Base-by-base conservation (phyloP, 2,113 vertebrate species). In the Corvus moneduloides region DNA sequence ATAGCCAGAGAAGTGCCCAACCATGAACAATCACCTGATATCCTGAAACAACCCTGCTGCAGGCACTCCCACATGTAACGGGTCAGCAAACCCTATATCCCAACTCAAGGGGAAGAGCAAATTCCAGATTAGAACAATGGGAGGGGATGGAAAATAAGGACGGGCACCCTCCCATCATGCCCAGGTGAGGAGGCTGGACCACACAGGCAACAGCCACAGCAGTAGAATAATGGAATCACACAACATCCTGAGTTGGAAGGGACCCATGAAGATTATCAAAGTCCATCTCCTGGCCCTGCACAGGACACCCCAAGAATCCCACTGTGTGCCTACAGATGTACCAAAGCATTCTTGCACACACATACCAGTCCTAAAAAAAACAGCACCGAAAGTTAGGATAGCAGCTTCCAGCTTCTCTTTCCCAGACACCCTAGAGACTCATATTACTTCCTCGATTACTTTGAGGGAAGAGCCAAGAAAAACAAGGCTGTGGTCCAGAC, bases 161-260 rank as follows among this genome's bases (percentile, higher is more conserved):
- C 14, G 18, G 16, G 18, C 39, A 63, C 2, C 24, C 12, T 37
- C 13, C 1, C 16, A 62, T 8, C 37, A 58, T 0, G 0, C 13
- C 32, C 41, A 49, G 37, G 10, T 41, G 49, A 69, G 35, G 15
- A 44, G 18, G 20, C 0, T 35, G 61, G 68, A 80, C 26, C 46
- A 61, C 75, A 22, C 22, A n/a, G 11, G 33, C 17, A 43, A 48
- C 54, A 61, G 37, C 24, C 30, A 77, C 39, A 72, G 35, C 27
- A 72, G 13, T 1, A 37, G 44, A 52, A 52, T 24, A 24, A 48
- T 3, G 3, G 62, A 67, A 32, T 22, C 28, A 61, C 33, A 49
- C 26, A 69, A 35, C 16, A 23, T 54, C 23, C 54, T 54, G 39
- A 54, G 16, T 1, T 74, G 87, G 41, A 54, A 55, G 3, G 41